phyloP scores from a whole-genome alignment of 2,113 vertebrate genomes.

The Phaethornis superciliosus region DNA sequence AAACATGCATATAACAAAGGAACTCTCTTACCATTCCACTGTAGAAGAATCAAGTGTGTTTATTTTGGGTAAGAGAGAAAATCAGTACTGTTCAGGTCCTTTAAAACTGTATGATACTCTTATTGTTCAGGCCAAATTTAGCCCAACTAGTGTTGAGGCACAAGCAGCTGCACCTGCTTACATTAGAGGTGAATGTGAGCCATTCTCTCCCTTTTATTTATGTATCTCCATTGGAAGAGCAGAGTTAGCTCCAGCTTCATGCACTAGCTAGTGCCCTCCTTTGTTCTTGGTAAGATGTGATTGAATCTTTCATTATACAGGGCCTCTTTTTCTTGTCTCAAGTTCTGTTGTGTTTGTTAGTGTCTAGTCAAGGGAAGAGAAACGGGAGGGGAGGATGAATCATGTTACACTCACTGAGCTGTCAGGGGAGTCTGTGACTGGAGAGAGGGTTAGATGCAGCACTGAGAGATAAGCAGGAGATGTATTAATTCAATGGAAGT shows the following conservation, averaged over 20 bases:
- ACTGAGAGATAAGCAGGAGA: conserved; percentile 31
- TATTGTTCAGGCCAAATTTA: not conserved
- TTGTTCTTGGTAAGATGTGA: conserved; percentile 25
- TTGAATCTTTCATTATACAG: conserved; percentile 4
- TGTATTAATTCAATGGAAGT: conserved; percentile 26
- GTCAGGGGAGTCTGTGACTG: not conserved
- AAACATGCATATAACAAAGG: not conserved
- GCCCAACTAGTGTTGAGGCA: not conserved
- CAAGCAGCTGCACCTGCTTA: not conserved
- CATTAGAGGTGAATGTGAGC: not conserved
- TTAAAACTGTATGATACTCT: not conserved
- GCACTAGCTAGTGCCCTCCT: not conserved
- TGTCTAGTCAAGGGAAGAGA: conserved; percentile 53
- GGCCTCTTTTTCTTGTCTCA: conserved; percentile 39
- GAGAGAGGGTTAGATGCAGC: not conserved
- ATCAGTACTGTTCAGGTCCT: not conserved
- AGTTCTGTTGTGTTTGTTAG: conserved; percentile 40
- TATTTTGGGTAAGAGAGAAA: not conserved
- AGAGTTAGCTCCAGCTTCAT: not conserved
- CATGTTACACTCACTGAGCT: conserved; percentile 37
- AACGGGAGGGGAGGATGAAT: conserved; percentile 38
- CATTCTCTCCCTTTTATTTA: not conserved
- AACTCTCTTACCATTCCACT: not conserved
- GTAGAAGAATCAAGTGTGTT: not conserved
- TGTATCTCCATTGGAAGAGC: not conserved